Evolutionary conservation across 1,140 invertebrate species (phyloP).

Genomic region (Lepidurus arcticus): DNA sequence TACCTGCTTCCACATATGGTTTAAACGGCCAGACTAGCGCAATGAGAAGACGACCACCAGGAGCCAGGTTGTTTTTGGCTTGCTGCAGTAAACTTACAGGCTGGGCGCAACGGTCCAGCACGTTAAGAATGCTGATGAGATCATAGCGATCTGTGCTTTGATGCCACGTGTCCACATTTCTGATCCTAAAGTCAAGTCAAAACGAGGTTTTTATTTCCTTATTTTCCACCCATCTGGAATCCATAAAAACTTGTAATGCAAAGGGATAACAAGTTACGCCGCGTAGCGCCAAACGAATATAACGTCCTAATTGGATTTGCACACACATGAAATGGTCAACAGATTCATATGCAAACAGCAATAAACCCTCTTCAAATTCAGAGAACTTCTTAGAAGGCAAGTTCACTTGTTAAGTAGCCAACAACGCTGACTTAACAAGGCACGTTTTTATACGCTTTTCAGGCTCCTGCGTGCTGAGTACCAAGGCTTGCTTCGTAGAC

Average conservation of each 20-base stretch:
- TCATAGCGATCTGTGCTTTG: conserved; percentile 56
- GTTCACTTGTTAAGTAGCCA: not conserved
- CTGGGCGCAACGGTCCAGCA: conserved; percentile 79
- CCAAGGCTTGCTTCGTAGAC: no score
- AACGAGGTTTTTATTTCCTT: not conserved
- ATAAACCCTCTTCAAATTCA: not conserved
- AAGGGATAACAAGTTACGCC: not conserved
- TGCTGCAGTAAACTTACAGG: conserved; percentile 66
- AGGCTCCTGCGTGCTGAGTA: not conserved
- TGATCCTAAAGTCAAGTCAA: conserved; percentile 51
- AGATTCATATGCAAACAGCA: not conserved
- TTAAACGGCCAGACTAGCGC: conserved; percentile 82
- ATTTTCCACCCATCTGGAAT: not conserved
- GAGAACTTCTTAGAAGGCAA: not conserved
- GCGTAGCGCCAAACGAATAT: not conserved
- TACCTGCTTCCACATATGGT: conserved; percentile 80
- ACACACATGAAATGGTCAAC: not conserved
- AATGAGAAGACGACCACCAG: conserved; percentile 64
- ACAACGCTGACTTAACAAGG: not conserved
- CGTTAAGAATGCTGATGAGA: conserved; percentile 78
- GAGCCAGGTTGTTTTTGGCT: conserved; percentile 57
- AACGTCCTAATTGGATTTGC: conserved; percentile 10
- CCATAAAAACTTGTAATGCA: not conserved
- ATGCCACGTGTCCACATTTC: conserved; percentile 71
- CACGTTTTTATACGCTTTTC: not conserved